A percentile compares a stretch with the other conserved stretches of the same genome.
phyloP scores from a whole-genome alignment of 2,113 vertebrate genomes.

The Clarias magur region DNA sequence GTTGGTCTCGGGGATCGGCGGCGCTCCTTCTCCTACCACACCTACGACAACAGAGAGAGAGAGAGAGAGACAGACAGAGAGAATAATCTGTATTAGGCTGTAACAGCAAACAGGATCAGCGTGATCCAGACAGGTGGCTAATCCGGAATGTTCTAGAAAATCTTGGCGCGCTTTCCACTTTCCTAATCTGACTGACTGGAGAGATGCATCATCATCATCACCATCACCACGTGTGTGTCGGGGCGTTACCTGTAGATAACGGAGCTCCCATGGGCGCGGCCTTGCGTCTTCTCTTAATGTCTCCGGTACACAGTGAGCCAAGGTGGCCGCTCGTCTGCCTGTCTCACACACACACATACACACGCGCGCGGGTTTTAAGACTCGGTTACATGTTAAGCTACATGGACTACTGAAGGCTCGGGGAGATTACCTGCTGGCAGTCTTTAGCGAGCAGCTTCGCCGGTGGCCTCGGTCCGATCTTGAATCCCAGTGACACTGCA shows the following conservation, averaged over 20 bases:
- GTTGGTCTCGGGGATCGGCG: constrained; percentile 89
- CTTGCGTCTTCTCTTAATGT: constrained; percentile 96
- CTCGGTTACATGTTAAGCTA: background rate
- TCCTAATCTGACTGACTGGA: too few species aligned
- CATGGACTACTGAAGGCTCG: background rate
- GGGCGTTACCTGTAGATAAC: constrained; percentile 79
- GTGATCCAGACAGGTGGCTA: background rate
- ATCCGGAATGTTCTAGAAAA: background rate
- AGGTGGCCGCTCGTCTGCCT: constrained; percentile 97
- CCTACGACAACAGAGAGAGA: constrained; percentile 64
- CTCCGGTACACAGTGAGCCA: constrained; percentile 93
- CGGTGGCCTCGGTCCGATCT: constrained; percentile 87
- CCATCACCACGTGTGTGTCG: constrained; percentile 35
- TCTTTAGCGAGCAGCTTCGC: constrained; percentile 89
- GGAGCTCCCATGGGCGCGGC: constrained; percentile 88
- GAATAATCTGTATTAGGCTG: constrained; percentile 57
- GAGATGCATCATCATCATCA: too few species aligned
- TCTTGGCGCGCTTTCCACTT: too few species aligned
- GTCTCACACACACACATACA: constrained; percentile 56
- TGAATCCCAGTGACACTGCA: constrained; percentile 83
- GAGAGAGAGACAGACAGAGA: constrained; percentile 32
- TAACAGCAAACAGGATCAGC: background rate
- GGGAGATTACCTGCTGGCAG: constrained; percentile 84
- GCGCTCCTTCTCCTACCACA: constrained; percentile 83
- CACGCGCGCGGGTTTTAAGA: constrained; percentile 23